phyloP scores from a whole-genome alignment of 92 coral and sea anemone genomes.

The Metridium senile region DNA sequence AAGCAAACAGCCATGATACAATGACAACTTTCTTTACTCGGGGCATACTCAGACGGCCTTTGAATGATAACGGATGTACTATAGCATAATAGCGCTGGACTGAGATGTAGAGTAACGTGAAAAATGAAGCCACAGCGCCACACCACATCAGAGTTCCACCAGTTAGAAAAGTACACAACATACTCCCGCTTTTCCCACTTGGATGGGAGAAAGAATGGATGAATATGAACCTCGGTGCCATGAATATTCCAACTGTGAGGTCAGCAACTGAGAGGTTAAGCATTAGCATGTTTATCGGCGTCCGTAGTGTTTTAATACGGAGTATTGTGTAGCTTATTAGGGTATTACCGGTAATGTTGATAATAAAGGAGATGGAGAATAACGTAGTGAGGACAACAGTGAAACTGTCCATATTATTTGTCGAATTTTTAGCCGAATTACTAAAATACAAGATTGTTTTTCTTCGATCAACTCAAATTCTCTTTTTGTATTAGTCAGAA shows the following conservation, averaged over 20 bases:
- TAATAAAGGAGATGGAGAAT: neutral
- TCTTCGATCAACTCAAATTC: too few relatives aligned
- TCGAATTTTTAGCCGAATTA: neutral
- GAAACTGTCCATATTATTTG: neutral
- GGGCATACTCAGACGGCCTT: neutral
- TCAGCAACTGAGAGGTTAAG: constrained; percentile 28
- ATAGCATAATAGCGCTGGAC: constrained; percentile 33
- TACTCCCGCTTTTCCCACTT: neutral
- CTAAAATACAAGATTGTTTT: too few relatives aligned
- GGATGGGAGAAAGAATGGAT: constrained; percentile 11
- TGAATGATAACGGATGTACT: constrained; percentile 11
- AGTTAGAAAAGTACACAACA: constrained; percentile 20
- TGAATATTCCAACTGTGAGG: constrained; percentile 9
- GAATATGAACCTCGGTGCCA: constrained; percentile 32
- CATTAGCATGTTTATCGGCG: constrained; percentile 18
- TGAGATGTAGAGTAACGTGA: constrained; percentile 9
- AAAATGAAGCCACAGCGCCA: constrained; percentile 16
- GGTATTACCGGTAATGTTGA: constrained; percentile 14
- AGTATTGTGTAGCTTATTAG: constrained; percentile 14
- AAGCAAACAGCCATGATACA: constrained; percentile 7
- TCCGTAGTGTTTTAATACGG: neutral
- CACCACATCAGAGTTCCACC: constrained; percentile 19
- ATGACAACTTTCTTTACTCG: neutral
- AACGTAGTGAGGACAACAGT: neutral
- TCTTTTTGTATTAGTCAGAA: too few relatives aligned